These are phyloP conservation scores for Drosophila saltans DNA, from an alignment of 1,140 invertebrate species.

Conservation along the genomic window DNA sequence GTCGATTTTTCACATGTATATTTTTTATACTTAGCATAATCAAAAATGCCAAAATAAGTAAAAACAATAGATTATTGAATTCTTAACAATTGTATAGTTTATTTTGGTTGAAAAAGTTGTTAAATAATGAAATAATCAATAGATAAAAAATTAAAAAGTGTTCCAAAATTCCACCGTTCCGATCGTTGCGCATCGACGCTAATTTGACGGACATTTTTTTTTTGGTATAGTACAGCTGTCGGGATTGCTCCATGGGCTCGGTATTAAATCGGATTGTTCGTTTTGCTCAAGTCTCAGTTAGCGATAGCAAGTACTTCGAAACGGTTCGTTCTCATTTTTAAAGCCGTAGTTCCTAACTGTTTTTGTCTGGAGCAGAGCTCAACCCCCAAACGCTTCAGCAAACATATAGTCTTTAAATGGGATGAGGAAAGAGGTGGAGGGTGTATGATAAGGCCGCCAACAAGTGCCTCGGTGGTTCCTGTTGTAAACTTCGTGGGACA, in stretches of 20 bases:
- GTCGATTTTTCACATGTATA: no score
- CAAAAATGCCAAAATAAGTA: no score
- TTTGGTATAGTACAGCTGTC: no score
- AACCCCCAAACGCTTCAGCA: neutral
- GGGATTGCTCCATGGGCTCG: neutral
- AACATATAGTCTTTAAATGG: neutral
- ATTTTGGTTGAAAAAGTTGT: no score
- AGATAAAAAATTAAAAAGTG: no score
- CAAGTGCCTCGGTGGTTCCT: conserved; percentile 4
- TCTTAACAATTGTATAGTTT: no score
- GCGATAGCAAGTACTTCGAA: conserved; percentile 47
- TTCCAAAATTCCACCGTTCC: no score
- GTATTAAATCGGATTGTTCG: conserved; percentile 29
- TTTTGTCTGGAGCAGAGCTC: neutral
- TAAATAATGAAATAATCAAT: no score
- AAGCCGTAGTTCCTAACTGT: conserved; percentile 6
- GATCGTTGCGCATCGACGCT: no score
- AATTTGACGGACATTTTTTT: neutral
- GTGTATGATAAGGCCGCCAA: conserved; percentile 1
- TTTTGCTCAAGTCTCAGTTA: conserved; percentile 36
- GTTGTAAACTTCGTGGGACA: conserved; percentile 27
- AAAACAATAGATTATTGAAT: no score
- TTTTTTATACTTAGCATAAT: no score
- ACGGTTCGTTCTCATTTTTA: conserved; percentile 52
- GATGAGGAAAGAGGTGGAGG: neutral